Conservation (phyloP, 2,797 vertebrate genomes). For the Craterocephalus amniculus region DNA sequence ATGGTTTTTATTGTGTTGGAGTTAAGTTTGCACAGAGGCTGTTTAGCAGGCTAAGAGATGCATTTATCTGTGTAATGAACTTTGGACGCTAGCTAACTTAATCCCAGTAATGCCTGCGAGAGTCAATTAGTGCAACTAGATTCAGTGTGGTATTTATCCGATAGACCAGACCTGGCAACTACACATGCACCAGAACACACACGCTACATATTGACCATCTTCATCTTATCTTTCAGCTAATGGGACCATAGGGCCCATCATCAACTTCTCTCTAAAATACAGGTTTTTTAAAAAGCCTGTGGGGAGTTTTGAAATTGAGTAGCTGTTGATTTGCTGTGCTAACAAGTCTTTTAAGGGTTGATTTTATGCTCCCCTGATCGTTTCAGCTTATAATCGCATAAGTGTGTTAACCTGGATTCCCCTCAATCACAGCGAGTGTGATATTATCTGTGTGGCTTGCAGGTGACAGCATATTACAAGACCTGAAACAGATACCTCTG, state of each 20-base stretch:
- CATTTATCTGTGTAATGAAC: constrained; percentile 89
- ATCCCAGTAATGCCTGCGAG: constrained; percentile 88
- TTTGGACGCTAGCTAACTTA: constrained; percentile 86
- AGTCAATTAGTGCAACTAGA: constrained; percentile 86
- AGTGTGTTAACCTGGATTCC: constrained; percentile 65
- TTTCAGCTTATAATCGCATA: constrained; percentile 44
- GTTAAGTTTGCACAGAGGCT: constrained; percentile 76
- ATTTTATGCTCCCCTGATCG: constrained; percentile 56
- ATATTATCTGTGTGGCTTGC: constrained; percentile 54
- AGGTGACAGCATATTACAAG: constrained; percentile 74
- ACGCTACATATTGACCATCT: constrained; percentile 70
- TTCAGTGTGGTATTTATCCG: constrained; percentile 84
- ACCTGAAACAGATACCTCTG: constrained; percentile 71
- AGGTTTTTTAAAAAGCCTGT: constrained; percentile 52
- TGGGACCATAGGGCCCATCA: constrained; percentile 75
- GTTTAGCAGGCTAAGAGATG: constrained; percentile 84
- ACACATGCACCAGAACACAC: constrained; percentile 57
- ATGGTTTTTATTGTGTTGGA: constrained; percentile 70
- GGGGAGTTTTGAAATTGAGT: constrained; percentile 74
- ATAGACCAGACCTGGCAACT: constrained; percentile 67
- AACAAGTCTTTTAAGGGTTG: constrained; percentile 71
- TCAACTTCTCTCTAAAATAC: constrained; percentile 65
- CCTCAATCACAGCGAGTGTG: constrained; percentile 56
- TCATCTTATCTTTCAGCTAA: constrained; percentile 76
- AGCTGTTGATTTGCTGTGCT: constrained; percentile 73